These are phyloP conservation scores for Trichonephila inaurata DNA, from an alignment of 1,140 invertebrate species.

Conservation along the genomic window DNA sequence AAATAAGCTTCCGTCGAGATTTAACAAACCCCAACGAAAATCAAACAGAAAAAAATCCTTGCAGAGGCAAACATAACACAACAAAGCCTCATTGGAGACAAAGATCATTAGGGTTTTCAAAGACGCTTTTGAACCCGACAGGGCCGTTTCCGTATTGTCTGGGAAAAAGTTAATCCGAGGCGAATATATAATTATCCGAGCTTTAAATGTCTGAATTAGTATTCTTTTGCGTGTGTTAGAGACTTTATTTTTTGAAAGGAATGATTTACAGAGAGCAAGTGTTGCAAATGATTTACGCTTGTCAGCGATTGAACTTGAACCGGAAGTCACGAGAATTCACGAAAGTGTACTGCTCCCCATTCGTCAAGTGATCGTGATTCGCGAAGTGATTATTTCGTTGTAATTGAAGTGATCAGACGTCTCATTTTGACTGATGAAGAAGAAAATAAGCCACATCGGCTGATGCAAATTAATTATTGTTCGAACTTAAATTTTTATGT, in stretches of 20 bases:
- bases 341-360: neutral
- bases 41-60: neutral
- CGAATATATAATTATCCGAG: neutral
- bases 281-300: neutral
- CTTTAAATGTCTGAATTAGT: neutral
- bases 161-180: slow-evolving; percentile 7
- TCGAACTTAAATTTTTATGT: too few species aligned
- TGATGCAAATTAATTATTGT: too few species aligned
- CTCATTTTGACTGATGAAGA: neutral
- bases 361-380: neutral
- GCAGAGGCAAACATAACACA: neutral
- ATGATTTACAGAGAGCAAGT: neutral
- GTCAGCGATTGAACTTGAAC: slow-evolving; percentile 9
- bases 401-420: neutral
- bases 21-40: neutral
- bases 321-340: neutral
- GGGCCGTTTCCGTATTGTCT: neutral
- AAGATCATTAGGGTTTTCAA: neutral
- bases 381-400: neutral
- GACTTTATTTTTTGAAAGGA: neutral
- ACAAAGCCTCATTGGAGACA: neutral
- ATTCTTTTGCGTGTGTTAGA: neutral
- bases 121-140: neutral
- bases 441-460: too few species aligned
- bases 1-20: neutral